Evolutionary conservation across 2,888 invertebrate genomes (phyloP).

Genomic region (Chalcosyrphus nemorum): DNA sequence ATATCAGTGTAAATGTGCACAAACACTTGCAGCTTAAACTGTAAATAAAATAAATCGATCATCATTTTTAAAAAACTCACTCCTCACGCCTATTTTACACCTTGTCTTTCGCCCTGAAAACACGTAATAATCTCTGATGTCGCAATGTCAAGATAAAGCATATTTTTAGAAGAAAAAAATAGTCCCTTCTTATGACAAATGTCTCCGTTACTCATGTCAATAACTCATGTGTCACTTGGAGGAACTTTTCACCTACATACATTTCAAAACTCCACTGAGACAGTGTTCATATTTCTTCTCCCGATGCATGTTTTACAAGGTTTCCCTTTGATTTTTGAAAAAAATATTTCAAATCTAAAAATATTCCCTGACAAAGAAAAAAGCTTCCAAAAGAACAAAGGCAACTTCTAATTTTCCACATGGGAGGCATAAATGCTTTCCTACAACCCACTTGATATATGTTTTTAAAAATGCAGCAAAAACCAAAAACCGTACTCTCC

Average conservation of each 20-base stretch:
- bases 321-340: slow-evolving; percentile 8
- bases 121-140: neutral
- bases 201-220: neutral
- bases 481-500: neutral
- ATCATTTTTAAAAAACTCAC: no score
- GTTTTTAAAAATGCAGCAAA: neutral
- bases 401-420: slow-evolving; percentile 19
- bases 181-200: neutral
- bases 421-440: slow-evolving; percentile 24
- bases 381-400: slow-evolving; percentile 3
- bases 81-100: no score
- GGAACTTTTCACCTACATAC: slow-evolving; percentile 15
- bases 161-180: neutral
- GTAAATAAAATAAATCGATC: no score
- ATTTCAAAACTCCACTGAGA: slow-evolving; percentile 8
- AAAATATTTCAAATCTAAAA: slow-evolving; percentile 24
- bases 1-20: no score
- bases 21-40: no score
- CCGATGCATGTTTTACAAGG: neutral
- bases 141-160: neutral
- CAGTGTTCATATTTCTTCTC: neutral
- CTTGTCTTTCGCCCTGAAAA: neutral
- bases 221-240: slow-evolving; percentile 21
- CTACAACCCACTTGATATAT: neutral
- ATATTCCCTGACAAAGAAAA: neutral